Evolutionary conservation across 2,797 vertebrate species (phyloP), one percentile per base, ranked within the genome.

Genomic region (Halcyon badia): DNA sequence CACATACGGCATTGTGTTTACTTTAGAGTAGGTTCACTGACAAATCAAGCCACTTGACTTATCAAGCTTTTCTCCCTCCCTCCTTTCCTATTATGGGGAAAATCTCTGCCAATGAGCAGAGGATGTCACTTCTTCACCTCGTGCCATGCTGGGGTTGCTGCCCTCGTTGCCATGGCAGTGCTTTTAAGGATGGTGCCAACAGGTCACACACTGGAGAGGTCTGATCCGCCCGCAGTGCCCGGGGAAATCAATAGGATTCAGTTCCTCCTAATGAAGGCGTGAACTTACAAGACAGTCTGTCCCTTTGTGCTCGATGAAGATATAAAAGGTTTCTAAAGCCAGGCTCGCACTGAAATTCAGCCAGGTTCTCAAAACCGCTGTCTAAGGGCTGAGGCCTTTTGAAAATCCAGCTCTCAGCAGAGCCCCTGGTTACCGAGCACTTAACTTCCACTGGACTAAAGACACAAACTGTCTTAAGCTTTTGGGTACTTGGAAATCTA

Each of bases 31-130:
- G 90, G 86, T 81, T 95, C n/a, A 28, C 86, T 96, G 85, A 78
- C 3, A 9, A 96, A 94, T 85, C 96, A 93, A 97, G 42, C 86
- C 95, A 92, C 95, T 97, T 96, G 94, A 97, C 95, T 96, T 95
- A 87, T 10, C 35, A 75, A 89, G 86, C 49, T n/a, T 56, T 21
- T 0, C 1, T 0, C 1, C 0, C 1, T 37, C 0, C 7, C 6
- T 21, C 10, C 8, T 73, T 39, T 51, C 56, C 82, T 78, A 81
- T 81, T 85, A 85, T 4, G 16, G 30, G 28, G 11, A 90, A 90
- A 85, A 37, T 42, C 31, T 77, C 81, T 0, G 0, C 83, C 86
- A 96, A 69, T 48, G 52, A 80, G 83, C 84, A 87, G 61, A 94
- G 94, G 94, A 97, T 87, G 90, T 93, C 68, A 78, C 90, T 90